Evolutionary conservation across 2,113 vertebrate genomes (phyloP).

Genomic region (Leucopsar rothschildi): DNA sequence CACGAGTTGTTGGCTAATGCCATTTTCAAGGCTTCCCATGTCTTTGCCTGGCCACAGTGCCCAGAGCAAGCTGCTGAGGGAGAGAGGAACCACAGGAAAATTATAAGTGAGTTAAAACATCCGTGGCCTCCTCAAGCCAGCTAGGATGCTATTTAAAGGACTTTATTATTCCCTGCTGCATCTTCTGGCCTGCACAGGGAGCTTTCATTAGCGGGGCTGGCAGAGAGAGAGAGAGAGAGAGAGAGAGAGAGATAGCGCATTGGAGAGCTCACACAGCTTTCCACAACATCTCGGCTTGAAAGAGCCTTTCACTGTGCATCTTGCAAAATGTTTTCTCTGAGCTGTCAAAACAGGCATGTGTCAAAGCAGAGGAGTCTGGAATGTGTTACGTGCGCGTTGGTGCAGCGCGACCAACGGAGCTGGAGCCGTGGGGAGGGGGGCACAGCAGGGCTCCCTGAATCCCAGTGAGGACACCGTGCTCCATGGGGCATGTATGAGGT

Average conservation of each 20-base stretch:
- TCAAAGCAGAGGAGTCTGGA: conserved; percentile 27
- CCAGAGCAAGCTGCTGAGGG: neutral
- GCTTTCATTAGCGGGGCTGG: conserved; percentile 26
- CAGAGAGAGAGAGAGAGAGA: neutral
- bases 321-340: conserved; percentile 42
- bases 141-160: conserved; percentile 41
- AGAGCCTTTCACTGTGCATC: conserved; percentile 36
- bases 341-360: conserved; percentile 18
- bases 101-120: conserved; percentile 10
- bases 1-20: neutral
- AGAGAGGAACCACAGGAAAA: conserved; percentile 2
- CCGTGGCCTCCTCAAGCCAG: neutral
- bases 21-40: neutral
- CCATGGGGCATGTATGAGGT: neutral
- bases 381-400: neutral
- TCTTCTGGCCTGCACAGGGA: conserved; percentile 26
- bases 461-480: rapidly evolving
- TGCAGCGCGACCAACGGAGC: rapidly evolving
- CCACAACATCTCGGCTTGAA: neutral
- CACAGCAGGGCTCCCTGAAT: neutral
- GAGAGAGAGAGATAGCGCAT: neutral
- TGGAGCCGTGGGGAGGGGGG: neutral
- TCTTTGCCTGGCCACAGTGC: neutral
- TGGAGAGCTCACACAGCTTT: neutral
- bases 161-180: conserved; percentile 17